Evolutionary conservation across 2,113 vertebrate genomes (phyloP).

Genomic region (Megalops atlanticus): DNA sequence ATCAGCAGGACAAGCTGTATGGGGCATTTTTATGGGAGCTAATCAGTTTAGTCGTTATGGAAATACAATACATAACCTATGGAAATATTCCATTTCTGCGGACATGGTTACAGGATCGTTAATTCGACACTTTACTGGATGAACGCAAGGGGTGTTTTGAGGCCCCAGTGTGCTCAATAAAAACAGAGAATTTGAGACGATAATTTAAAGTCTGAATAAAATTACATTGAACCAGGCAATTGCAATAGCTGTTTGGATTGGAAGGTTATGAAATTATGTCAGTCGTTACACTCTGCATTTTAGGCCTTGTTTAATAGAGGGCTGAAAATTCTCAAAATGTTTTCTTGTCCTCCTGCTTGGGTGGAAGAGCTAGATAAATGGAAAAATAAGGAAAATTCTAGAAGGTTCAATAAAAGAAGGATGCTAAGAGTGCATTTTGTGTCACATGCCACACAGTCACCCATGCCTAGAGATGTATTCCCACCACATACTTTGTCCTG

Average conservation of each 20-base stretch:
- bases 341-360: slow-evolving; percentile 33
- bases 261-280: slow-evolving; percentile 58
- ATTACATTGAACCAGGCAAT: slow-evolving; percentile 28
- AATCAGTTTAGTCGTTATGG: slow-evolving; percentile 23
- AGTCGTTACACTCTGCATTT: slow-evolving; percentile 47
- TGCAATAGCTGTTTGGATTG: slow-evolving; percentile 46
- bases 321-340: slow-evolving; percentile 32
- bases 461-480: background rate
- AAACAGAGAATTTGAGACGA: slow-evolving; percentile 29
- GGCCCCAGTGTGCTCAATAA: slow-evolving; percentile 46
- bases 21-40: background rate
- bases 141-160: slow-evolving; percentile 36
- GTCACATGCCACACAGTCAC: background rate
- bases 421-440: background rate
- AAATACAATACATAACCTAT: background rate
- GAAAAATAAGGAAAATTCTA: background rate
- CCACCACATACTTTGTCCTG: no score
- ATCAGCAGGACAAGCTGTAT: background rate
- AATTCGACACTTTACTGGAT: slow-evolving; percentile 32
- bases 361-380: background rate
- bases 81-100: background rate
- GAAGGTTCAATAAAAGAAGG: background rate
- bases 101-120: slow-evolving; percentile 28
- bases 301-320: slow-evolving; percentile 41
- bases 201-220: background rate